phyloP scores from a whole-genome alignment of 2,113 vertebrate genomes.

The Apistogramma diplotaenia region DNA sequence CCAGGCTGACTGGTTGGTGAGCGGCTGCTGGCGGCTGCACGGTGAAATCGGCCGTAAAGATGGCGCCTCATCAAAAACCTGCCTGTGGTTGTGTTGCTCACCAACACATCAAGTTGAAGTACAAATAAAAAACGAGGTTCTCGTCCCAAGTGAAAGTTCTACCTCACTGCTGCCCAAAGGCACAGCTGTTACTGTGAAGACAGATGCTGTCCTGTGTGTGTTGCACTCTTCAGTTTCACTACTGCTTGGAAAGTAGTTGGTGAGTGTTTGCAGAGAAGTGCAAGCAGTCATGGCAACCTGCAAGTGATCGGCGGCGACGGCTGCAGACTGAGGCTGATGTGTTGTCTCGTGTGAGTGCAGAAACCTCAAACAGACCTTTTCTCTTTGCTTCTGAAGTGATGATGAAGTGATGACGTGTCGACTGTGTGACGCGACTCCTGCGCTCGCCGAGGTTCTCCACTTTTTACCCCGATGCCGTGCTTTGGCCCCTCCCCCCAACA shows the following conservation, averaged over 20 bases:
- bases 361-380: not conserved
- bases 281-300: too few relatives aligned
- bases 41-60: not conserved
- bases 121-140: not conserved
- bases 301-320: too few relatives aligned
- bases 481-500: not conserved
- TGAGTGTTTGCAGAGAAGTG: not conserved
- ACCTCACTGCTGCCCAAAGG: not conserved
- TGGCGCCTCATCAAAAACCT: too few relatives aligned
- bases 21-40: fast-evolving
- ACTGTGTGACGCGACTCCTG: not conserved
- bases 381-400: not conserved
- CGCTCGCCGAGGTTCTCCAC: not conserved
- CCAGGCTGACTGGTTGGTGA: fast-evolving
- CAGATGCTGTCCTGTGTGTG: not conserved
- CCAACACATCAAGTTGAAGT: too few relatives aligned
- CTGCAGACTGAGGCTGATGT: too few relatives aligned
- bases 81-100: too few relatives aligned
- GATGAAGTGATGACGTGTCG: not conserved
- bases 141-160: not conserved
- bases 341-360: too few relatives aligned
- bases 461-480: not conserved
- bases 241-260: not conserved
- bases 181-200: not conserved
- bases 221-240: not conserved